Evolutionary conservation across 2,888 invertebrate genomes (phyloP).

Genomic region (Acleris laterana): DNA sequence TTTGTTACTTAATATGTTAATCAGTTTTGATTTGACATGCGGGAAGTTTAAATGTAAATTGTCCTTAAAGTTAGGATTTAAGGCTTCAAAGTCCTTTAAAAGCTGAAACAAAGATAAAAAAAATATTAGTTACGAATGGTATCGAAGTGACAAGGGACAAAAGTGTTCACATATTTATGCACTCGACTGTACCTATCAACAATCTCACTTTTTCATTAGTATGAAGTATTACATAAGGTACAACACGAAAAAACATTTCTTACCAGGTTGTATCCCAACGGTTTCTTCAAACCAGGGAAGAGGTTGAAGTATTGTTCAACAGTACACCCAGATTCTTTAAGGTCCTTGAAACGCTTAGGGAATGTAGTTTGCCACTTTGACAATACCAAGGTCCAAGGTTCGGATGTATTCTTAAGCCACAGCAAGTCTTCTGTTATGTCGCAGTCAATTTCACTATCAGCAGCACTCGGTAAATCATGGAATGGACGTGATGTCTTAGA

Average conservation of each 20-base stretch:
- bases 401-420: neutral
- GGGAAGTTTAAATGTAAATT: constrained; percentile 6
- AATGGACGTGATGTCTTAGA: neutral
- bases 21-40: constrained; percentile 2
- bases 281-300: constrained; percentile 4
- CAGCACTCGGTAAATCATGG: neutral
- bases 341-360: neutral
- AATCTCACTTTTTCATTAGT: neutral
- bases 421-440: neutral
- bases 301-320: neutral
- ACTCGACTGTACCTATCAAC: neutral
- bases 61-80: constrained; percentile 1
- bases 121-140: neutral
- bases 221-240: neutral
- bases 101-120: constrained; percentile 14
- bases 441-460: neutral
- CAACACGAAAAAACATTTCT: neutral
- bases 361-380: neutral
- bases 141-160: neutral
- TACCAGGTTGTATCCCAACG: constrained; percentile 5
- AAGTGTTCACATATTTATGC: too few relatives aligned
- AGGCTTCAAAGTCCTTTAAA: constrained; percentile 3
- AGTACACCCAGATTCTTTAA: neutral
- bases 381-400: constrained; percentile 1
- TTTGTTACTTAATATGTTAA: constrained; percentile 6